Base-by-base conservation (phyloP, 2,113 vertebrate species). In the Gambusia affinis region DNA sequence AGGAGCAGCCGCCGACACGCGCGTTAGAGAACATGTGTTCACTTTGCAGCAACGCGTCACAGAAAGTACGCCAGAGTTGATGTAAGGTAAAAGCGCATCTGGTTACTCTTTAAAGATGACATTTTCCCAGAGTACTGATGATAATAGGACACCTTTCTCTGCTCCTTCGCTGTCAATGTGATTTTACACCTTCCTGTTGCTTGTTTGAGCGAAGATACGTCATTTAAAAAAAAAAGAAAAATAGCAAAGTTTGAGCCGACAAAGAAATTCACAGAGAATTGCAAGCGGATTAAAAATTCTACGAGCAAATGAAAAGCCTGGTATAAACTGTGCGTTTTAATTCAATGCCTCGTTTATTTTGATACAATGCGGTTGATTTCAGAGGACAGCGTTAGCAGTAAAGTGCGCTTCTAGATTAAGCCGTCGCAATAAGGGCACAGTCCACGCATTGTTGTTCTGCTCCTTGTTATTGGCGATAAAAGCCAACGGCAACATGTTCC, bases 1-100 rank as follows among this genome's bases (percentile, higher is more conserved):
- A 6, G 8, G n/a, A 60, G 24, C 69, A 60, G 62, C 77, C 78
- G 64, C 75, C 75, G 64, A 79, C 60, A 0, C 14, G n/a, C 19
- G 10, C 30, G 30, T 3, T 3, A 3, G 24, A 6, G 6, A 70
- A 44, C 74, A 12, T 37, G 12, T 12, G 6, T n/a, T 60, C n/a
- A 66, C 31, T 35, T 33, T 17, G 54, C 17, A 39, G 0, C 0
- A 12, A 70, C 62, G 60, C 8, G 70, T 2, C 29, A 27, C 22
- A 0, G 0, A 33, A 63, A 78, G 51, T 31, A 22, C 30, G 37
- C 6, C 27, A 27, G 14, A 54, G 64, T 77, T 75, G 37, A 1
- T 27, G 57, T 63, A 27, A 63, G 44, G 63, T 60, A 47, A 47
- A 12, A 54, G 27, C 11, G 6, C 42, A 10, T 74, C 2, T 10